These are phyloP conservation scores for Neogale vison DNA, from an alignment of 2,113 vertebrate species.

Conservation along the genomic window DNA sequence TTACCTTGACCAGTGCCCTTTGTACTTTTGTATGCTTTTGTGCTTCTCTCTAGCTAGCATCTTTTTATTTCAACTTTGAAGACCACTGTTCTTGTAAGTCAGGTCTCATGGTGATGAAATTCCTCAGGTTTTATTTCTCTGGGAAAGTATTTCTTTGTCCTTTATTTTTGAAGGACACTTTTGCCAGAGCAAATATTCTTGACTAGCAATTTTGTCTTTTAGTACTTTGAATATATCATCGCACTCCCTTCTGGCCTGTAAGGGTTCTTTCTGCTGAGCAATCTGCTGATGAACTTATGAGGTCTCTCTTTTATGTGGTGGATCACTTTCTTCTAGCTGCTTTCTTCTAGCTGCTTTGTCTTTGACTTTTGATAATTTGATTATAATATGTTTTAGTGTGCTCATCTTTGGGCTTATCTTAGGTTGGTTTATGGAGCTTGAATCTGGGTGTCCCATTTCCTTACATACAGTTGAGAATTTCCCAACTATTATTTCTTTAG, in stretches of 20 bases:
- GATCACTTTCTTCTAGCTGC: neutral
- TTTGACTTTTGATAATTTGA: neutral
- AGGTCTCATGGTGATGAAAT: neutral
- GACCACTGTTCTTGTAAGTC: neutral
- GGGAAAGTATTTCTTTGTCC: neutral
- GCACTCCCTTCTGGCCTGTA: neutral
- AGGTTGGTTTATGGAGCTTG: neutral
- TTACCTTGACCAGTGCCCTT: neutral
- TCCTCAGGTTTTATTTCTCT: neutral
- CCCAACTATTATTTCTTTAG: neutral
- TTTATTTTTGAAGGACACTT: neutral
- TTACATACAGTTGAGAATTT: neutral
- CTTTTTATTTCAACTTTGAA: neutral
- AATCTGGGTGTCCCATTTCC: neutral
- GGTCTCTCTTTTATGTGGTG: neutral
- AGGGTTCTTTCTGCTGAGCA: neutral
- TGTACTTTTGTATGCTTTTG: neutral
- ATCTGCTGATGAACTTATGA: neutral
- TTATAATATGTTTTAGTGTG: neutral
- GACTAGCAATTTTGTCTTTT: neutral
- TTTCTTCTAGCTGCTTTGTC: neutral
- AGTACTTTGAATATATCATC: neutral
- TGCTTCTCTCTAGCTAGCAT: neutral
- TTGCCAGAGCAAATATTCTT: neutral
- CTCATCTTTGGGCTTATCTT: neutral